Evolutionary conservation across 2,113 vertebrate species (phyloP), one percentile per base, ranked within the genome.

Genomic region (Cochlearius cochlearius): DNA sequence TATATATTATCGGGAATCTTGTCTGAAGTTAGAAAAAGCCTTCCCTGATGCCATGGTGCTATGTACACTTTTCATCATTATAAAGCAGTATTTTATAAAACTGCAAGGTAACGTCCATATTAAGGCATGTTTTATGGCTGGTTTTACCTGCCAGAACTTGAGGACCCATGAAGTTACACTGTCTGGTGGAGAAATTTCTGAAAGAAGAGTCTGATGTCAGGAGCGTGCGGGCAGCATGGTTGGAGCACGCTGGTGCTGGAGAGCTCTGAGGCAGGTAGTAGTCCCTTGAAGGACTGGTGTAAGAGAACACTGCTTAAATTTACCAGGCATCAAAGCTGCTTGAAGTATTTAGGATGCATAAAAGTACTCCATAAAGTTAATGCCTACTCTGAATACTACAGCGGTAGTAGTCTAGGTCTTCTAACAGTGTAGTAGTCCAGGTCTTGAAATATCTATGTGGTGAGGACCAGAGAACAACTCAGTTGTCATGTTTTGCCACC

Each of bases 401-500:
- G 17, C 20, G 82, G 12, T 12, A 50, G 10, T 19, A 10, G 41
- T 76, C 15, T 10, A 45, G 4, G 10, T 66, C 30, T 77, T 77
- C 77, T 60, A 74, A 12, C 1, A 56, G 1, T 9, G 5, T 19
- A 39, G 6, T 60, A 29, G 18, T 29, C n/a, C 30, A 79, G 8
- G 5, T 50, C 47, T 66, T 88, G 45, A 83, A 41, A 55, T 8
- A 67, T 3, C 29, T 68, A 34, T 0, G 0, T 68, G 45, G 15
- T 1, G 1, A 71, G 22, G 59, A 43, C 19, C 55, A 73, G 26
- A 85, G 34, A 74, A 45, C 15, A 75, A 47, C 7, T 26, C 30
- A 16, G 7, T 30, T 50, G 9, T 17, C 41, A 36, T 14, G 27
- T 86, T 60, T 41, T 71, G 30, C 7, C 58, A 52, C 14, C 26